Evolutionary conservation across 2,113 vertebrate genomes (phyloP).

Genomic region (Phylloscopus trochiloides): DNA sequence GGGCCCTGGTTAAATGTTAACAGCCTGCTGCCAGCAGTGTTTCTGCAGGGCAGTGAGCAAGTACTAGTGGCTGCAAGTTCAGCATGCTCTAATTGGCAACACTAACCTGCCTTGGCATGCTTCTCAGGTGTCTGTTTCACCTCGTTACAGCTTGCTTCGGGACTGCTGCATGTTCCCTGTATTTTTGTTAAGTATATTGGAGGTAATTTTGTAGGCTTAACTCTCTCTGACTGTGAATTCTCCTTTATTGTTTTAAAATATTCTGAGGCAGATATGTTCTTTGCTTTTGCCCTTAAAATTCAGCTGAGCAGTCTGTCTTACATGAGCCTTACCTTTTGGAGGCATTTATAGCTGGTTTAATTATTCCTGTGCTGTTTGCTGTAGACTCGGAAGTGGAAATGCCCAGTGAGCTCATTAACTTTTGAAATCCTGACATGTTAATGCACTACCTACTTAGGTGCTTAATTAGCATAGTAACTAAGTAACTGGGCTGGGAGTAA

Average conservation of each 20-base stretch:
- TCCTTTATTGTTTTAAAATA: not conserved
- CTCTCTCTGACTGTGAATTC: not conserved
- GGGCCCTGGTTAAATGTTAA: constrained; percentile 22
- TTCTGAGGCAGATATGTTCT: not conserved
- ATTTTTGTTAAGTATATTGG: not conserved
- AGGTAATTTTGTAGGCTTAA: not conserved
- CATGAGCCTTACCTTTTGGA: not conserved
- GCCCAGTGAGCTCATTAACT: not conserved
- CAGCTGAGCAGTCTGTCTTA: not conserved
- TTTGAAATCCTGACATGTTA: not conserved
- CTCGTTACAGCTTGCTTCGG: not conserved
- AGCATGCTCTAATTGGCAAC: not conserved
- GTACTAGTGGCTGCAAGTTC: not conserved
- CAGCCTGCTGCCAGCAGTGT: constrained; percentile 1
- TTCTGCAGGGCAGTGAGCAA: not conserved
- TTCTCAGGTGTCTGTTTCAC: not conserved
- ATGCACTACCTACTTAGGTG: not conserved
- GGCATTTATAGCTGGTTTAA: not conserved
- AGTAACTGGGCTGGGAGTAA: not conserved
- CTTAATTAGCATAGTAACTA: not conserved
- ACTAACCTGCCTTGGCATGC: not conserved
- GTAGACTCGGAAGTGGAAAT: not conserved
- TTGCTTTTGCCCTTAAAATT: not conserved
- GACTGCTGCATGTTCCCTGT: not conserved
- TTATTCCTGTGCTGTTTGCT: not conserved